Base-by-base conservation (phyloP, 2,797 vertebrate genomes). In the Sebastes cheni region DNA sequence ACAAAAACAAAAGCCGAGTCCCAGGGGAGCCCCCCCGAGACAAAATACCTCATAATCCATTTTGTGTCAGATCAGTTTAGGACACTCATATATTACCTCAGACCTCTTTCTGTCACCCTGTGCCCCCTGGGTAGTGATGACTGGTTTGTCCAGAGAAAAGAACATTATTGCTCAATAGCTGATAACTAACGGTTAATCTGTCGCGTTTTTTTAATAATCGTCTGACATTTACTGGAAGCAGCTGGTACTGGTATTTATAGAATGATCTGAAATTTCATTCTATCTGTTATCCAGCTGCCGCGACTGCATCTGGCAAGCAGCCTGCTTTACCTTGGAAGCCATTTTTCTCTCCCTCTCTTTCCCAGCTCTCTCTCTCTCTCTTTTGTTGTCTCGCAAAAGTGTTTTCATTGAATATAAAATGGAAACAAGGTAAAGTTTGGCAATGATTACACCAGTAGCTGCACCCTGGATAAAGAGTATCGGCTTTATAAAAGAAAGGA, bases 181-280 rank as follows among this genome's bases (percentile, higher is more conserved):
- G 91, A 86, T 84, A 86, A 76, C 77, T 69, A 83, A 86, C 60
- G 55, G 86, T 91, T 94, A 90, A 94, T 93, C 79, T 80, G 77
- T 72, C 25, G 77, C 69, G 84, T 61, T 39, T 64, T 42, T 95
- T 91, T 91, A 93, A 95, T 93, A 95, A 95, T 96, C 90, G 92
- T 91, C 73, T 91, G 85, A 87, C 88, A 93, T 93, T 95, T 96
- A 96, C 93, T 95, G 88, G 86, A 95, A 95, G 90, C 95, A 96
- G 95, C 94, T 97, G 96, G 78, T 78, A 39, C 86, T 27, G 91
- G 93, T 96, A 96, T 97, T 97, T 96, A 97, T 97, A 96, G 96
- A 95, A 95, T 89, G 90, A 96, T 94, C 93, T 95, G 88, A 96
- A 92, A 95, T 95, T 91, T 96, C 88, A 94, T 93, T 91, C 88